Evolutionary conservation across 2,888 invertebrate genomes (phyloP).

Genomic region (Ochropacha duplaris): DNA sequence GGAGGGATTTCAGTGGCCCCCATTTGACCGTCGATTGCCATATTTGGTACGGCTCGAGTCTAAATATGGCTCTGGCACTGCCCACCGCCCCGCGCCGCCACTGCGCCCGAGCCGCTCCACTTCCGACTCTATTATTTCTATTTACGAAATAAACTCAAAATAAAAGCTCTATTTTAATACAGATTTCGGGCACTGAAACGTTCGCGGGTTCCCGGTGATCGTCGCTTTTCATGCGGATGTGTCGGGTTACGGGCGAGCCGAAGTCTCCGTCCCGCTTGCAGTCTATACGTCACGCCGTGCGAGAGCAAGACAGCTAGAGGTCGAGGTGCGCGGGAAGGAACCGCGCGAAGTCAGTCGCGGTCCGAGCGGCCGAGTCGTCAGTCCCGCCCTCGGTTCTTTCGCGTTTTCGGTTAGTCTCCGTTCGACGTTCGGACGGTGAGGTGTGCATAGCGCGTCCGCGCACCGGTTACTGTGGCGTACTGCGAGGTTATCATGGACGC

Average conservation of each 20-base stretch:
- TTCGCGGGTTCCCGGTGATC: constrained; percentile 73
- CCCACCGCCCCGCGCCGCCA: constrained; percentile 83
- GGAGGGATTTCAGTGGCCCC: constrained; percentile 91
- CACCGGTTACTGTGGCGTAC: constrained; percentile 84
- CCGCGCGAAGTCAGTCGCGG: constrained; percentile 82
- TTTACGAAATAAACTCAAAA: constrained; percentile 82
- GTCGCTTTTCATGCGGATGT: constrained; percentile 75
- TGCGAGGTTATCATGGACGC: constrained; percentile 91
- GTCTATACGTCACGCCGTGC: constrained; percentile 29
- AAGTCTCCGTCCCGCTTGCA: constrained; percentile 58
- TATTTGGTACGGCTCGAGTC: constrained; percentile 91
- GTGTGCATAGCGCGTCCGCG: constrained; percentile 77
- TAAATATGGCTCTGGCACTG: constrained; percentile 91
- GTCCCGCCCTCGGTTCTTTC: constrained; percentile 80
- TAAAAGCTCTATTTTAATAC: constrained; percentile 82
- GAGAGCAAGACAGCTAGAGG: constrained; percentile 70
- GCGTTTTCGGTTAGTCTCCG: constrained; percentile 82
- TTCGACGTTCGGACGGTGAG: constrained; percentile 80
- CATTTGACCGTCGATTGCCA: constrained; percentile 90
- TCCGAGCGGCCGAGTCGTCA: constrained; percentile 83
- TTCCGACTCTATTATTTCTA: constrained; percentile 83
- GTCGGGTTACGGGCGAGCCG: constrained; percentile 75
- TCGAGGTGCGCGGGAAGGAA: constrained; percentile 71
- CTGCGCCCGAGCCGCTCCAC: constrained; percentile 67
- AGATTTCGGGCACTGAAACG: constrained; percentile 78